phyloP scores from a whole-genome alignment of 1,140 invertebrate genomes.

The Ostrea denselamellosa region DNA sequence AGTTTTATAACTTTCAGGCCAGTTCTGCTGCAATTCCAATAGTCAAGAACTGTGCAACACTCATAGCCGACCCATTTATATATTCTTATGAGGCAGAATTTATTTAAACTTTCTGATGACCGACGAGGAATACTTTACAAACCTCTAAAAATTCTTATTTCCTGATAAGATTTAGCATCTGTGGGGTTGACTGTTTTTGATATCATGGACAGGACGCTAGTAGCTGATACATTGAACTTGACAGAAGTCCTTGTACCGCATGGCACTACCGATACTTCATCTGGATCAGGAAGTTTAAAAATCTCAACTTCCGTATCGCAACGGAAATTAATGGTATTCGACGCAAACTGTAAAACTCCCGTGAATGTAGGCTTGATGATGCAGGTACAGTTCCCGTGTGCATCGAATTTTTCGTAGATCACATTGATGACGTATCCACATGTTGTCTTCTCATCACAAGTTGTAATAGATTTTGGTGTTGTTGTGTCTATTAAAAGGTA shows the following conservation, averaged over 20 bases:
- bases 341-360: neutral
- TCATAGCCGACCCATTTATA: no score
- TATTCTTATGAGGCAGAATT: no score
- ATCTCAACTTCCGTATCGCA: neutral
- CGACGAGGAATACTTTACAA: neutral
- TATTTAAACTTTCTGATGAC: no score
- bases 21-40: no score
- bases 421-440: neutral
- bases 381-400: neutral
- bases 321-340: neutral
- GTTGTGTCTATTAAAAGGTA: no score
- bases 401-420: neutral
- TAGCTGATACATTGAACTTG: neutral
- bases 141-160: neutral
- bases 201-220: neutral
- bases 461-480: neutral
- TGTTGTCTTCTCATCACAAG: neutral
- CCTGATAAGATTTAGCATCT: neutral
- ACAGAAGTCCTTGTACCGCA: neutral
- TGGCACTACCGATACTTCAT: neutral
- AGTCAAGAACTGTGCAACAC: no score
- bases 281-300: neutral
- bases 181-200: neutral
- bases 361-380: neutral
- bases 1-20: no score